Base-by-base conservation (phyloP, 1,140 invertebrate species). In the Idris sp. region DNA sequence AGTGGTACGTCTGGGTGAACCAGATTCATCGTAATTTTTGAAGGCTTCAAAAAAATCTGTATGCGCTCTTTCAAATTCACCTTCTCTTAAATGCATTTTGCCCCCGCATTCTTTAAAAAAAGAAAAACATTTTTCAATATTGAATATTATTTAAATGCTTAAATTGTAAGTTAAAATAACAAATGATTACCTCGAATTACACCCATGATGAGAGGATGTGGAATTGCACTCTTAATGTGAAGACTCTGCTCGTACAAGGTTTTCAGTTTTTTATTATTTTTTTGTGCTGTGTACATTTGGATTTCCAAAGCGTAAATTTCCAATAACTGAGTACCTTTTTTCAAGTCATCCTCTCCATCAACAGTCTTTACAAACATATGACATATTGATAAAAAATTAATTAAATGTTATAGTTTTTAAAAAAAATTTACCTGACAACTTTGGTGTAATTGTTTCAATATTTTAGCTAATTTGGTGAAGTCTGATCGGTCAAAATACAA, bases 11-110 rank as follows among this genome's bases (percentile, higher is more conserved):
- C 98, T 89, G 28, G 97, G 97, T 78, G 96, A 98, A n/a, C 98
- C 98, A 28, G 97, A 98, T 88, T 99, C 98, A 90, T 99, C 98
- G 84, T 99, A 99, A 87, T 99, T 99, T 89, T 99, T 99, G 85
- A 99, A 99, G 2, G 98, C 98, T 88, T 99, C 98, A 88, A 99
- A 99, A 87, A 99, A 99, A 84, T 99, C 98, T 1, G 97, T 99
- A 84, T 99, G 97, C 4, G 98, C 98, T 87, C 98, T 97, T 84
- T 99, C 97, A 88, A 99, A 99, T 89, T 99, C 97, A 10, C 96
- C 97, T 90, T 99, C 98, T 38, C 98, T 91, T 26, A 99, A 88
- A 89, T 99, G 98, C 98, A 99, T 99, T 89, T 99, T 99, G 0
- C 98, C 98, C 15, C 98, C 98, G 89, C 98, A 99, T 90, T 99